Evolutionary conservation across 2,888 invertebrate genomes (phyloP), one percentile per base, ranked within the genome.

Genomic region (Caenorhabditis wallacei): DNA sequence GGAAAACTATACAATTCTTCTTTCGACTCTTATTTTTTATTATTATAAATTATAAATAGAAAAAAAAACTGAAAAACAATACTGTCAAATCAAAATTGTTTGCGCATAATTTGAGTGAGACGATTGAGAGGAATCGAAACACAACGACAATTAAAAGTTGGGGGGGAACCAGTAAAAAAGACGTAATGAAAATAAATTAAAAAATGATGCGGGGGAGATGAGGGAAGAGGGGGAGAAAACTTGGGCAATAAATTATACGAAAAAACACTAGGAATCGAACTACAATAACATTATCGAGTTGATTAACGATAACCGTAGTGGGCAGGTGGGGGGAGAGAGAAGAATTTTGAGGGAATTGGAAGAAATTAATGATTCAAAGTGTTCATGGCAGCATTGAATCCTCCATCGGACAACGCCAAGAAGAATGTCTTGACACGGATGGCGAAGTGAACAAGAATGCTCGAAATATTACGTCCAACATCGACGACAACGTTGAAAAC

Each of bases 141-240:
- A 18, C 24, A 1, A 40, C 40, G 35, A 59, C 37, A 75, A 57
- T 51, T n/a, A 57, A 53, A 48, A 51, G n/a, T n/a, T n/a, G 20
- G 35, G 11, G 11, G 30, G 30, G 46, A 54, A 81, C 80, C 80
- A 81, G 80, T 81, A 81, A 81, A 40, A 30, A 69, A 61, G 70
- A 81, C 64, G 70, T 72, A 75, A 69, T 81, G 80, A 75, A 81
- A 76, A 75, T 81, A 75, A 81, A 81, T 75, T 69, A 80, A 69
- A 56, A 4, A 30, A 16, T 7, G 37, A 18, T n/a, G n/a, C n/a
- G 40, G 18, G 26, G n/a, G 43, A n/a, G 56, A 61, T n/a, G 35
- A 30, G 24, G 26, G 57, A 18, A 53, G 63, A 43, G 8, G 63
- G 54, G 53, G 63, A 13, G 30, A 46, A 26, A 22, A 24, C n/a